A percentile compares a stretch with the other conserved stretches of the same genome.
phyloP scores from a whole-genome alignment of 1,140 invertebrate species.

The Magallana ariakensis region DNA sequence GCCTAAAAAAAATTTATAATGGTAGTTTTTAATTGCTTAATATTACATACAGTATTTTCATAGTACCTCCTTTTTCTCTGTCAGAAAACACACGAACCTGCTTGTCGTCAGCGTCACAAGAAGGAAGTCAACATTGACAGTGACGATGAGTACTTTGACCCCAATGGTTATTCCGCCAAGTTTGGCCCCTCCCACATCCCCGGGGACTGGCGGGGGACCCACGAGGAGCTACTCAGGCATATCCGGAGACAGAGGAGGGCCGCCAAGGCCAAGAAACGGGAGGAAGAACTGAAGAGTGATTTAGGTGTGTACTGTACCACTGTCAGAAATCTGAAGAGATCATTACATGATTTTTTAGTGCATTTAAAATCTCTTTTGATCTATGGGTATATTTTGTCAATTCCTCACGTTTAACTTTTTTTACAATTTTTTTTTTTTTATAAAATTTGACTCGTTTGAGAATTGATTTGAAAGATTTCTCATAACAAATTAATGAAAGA shows the following conservation, averaged over 20 bases:
- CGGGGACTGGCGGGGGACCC: conserved; percentile 58
- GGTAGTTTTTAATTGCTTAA: too few relatives aligned
- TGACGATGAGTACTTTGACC: conserved; percentile 32
- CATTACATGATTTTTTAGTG: too few relatives aligned
- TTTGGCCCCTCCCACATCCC: conserved; percentile 40
- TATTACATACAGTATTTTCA: too few relatives aligned
- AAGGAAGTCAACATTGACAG: conserved; percentile 44
- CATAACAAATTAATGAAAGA: too few relatives aligned
- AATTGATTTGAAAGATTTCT: too few relatives aligned
- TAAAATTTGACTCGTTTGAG: too few relatives aligned
- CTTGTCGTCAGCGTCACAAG: conserved; percentile 61
- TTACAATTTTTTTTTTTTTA: too few relatives aligned
- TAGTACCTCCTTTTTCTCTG: conserved; percentile 32
- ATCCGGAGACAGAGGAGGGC: conserved; percentile 38
- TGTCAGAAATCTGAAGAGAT: too few relatives aligned
- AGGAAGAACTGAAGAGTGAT: conserved; percentile 37
- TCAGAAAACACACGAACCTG: conserved; percentile 65
- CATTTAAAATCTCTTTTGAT: too few relatives aligned
- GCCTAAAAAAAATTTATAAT: too few relatives aligned
- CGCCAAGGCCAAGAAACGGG: neutral
- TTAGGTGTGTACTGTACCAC: neutral
- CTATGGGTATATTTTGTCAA: too few relatives aligned
- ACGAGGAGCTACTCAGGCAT: conserved; percentile 52
- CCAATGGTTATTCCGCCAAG: conserved; percentile 42
- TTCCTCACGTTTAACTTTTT: too few relatives aligned